Evolutionary conservation across 2,888 invertebrate genomes (phyloP).

Genomic region (Noctua comes): DNA sequence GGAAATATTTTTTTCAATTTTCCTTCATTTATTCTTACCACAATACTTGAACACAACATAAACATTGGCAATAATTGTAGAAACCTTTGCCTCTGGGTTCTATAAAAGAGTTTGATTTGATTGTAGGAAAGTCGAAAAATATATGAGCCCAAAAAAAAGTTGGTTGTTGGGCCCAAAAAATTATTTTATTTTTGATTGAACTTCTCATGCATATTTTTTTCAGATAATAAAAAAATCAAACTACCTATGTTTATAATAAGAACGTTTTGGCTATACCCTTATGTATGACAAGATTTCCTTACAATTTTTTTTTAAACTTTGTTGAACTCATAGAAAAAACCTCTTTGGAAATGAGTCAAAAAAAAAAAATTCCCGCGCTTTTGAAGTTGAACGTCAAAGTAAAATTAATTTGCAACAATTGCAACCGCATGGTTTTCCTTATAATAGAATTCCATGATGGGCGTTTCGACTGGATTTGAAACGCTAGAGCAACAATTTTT

Average conservation of each 20-base stretch:
- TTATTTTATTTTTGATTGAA: too few relatives aligned
- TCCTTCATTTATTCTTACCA: slow-evolving; percentile 37
- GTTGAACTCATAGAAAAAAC: not conserved
- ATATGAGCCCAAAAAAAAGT: too few relatives aligned
- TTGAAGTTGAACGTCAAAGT: not conserved
- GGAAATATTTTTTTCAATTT: slow-evolving; percentile 69
- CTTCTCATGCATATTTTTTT: too few relatives aligned
- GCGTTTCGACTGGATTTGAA: slow-evolving; percentile 78
- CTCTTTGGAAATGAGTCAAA: not conserved
- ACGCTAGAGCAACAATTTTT: slow-evolving; percentile 82
- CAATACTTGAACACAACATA: not conserved
- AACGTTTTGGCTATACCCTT: not conserved
- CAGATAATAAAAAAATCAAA: too few relatives aligned
- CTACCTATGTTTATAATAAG: not conserved
- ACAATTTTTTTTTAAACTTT: not conserved
- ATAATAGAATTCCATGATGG: slow-evolving; percentile 33
- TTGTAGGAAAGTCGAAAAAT: not conserved
- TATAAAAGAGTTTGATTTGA: not conserved
- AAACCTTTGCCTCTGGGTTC: not conserved
- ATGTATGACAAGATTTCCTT: not conserved
- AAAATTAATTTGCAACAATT: not conserved
- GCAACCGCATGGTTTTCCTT: not conserved
- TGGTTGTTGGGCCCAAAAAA: too few relatives aligned
- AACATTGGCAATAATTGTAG: not conserved
- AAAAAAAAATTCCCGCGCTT: slow-evolving; percentile 23